Conservation (phyloP, 2,113 vertebrate species). For the Panthera uncia region DNA sequence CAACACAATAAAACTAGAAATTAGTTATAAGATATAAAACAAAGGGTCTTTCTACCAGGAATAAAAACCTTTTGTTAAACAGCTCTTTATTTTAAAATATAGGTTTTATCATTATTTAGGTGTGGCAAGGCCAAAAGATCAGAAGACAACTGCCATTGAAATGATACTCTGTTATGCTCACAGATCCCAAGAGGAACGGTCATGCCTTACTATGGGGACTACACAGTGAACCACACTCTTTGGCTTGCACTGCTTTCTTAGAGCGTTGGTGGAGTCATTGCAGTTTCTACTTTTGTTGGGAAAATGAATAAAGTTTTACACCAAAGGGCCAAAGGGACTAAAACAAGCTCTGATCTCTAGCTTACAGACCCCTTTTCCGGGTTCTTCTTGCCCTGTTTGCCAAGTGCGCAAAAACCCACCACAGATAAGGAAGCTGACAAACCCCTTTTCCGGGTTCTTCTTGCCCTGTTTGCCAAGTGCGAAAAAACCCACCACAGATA, state of each 20-base stretch:
- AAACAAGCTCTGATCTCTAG: too few relatives aligned
- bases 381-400: too few relatives aligned
- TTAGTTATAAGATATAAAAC: neutral
- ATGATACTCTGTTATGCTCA: neutral
- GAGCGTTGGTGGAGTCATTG: neutral
- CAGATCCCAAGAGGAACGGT: neutral
- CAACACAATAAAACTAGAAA: neutral
- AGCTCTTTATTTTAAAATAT: neutral
- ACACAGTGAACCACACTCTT: neutral
- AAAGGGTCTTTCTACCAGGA: neutral
- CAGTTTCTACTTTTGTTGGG: neutral
- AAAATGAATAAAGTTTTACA: too few relatives aligned
- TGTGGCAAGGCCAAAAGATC: neutral
- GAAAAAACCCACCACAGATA: too few relatives aligned
- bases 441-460: too few relatives aligned
- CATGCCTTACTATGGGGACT: neutral
- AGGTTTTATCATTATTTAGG: neutral
- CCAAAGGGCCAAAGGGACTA: too few relatives aligned
- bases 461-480: too few relatives aligned
- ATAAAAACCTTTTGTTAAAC: neutral
- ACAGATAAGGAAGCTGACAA: too few relatives aligned
- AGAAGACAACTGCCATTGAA: neutral
- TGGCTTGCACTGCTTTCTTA: neutral
- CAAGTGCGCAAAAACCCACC: too few relatives aligned
- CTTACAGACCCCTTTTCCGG: too few relatives aligned